Percentiles rank a stretch among this genome's conserved stretches.
Evolutionary conservation across 2,888 invertebrate species (phyloP).

Genomic region (Lepidochitona cinerea): DNA sequence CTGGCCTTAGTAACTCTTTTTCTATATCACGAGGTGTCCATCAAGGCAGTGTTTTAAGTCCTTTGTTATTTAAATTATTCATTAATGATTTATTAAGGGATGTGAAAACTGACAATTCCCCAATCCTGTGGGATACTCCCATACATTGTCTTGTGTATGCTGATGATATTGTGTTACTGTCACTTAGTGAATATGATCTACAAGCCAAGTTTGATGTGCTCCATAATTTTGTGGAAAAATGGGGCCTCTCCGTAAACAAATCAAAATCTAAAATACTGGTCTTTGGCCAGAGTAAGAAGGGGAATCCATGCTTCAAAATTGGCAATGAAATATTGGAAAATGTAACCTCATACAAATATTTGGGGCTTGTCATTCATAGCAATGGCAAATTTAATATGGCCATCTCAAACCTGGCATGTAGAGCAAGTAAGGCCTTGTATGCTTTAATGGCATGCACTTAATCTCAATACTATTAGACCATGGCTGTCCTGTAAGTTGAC

Average conservation of each 20-base stretch:
- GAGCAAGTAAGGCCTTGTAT: no score
- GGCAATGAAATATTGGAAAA: background rate
- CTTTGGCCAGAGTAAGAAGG: no score
- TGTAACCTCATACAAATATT: background rate
- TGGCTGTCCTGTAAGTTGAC: background rate
- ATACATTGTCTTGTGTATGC: background rate
- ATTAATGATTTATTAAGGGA: no score
- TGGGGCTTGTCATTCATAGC: background rate
- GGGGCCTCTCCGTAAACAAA: no score
- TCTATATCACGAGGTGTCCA: background rate
- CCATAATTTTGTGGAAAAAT: no score
- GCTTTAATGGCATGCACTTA: background rate
- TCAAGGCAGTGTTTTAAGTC: background rate
- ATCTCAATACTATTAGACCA: background rate
- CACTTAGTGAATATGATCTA: background rate
- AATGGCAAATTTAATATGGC: background rate
- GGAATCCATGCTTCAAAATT: no score
- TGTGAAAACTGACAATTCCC: no score
- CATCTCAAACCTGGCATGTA: no score
- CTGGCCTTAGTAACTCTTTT: no score
- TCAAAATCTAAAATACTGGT: no score
- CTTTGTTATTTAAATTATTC: no score
- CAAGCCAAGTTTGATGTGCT: background rate
- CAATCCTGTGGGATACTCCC: no score
- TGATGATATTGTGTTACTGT: background rate